phyloP scores from a whole-genome alignment of 2,797 vertebrate species.

The Hephaestus fuliginosus region DNA sequence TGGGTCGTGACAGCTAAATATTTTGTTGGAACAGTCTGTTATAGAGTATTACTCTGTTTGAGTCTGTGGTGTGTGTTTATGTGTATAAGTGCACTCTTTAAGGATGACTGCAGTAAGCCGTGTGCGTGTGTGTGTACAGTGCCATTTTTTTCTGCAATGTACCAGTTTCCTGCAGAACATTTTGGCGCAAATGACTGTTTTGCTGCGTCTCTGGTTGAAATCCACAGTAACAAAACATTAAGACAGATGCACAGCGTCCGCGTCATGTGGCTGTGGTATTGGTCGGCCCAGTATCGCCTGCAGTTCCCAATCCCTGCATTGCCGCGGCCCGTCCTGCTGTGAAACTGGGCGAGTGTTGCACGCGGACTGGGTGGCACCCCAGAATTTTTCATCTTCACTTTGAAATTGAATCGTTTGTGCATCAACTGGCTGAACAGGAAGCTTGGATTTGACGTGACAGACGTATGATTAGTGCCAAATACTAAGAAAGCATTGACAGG shows the following conservation, averaged over 20 bases:
- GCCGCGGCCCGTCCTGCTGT: constrained; percentile 53
- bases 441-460: constrained; percentile 25
- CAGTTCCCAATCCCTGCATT: constrained; percentile 19
- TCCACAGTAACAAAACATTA: constrained; percentile 15
- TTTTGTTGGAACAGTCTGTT: neutral
- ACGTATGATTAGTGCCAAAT: constrained; percentile 11
- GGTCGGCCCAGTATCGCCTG: constrained; percentile 13
- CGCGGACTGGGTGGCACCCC: constrained; percentile 55
- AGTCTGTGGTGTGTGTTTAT: constrained; percentile 6
- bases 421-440: constrained; percentile 32
- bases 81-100: neutral
- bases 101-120: constrained; percentile 3
- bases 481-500: constrained; percentile 12
- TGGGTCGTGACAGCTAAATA: neutral
- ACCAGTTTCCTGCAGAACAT: constrained; percentile 65
- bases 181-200: constrained; percentile 27
- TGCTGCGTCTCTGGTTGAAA: constrained; percentile 29
- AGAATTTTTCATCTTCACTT: constrained; percentile 79
- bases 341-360: constrained; percentile 62
- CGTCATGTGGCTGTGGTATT: constrained; percentile 9
- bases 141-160: constrained; percentile 31
- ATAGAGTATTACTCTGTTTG: neutral
- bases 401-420: constrained; percentile 51
- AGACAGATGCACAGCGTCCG: constrained; percentile 9
- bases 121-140: constrained; percentile 6